A percentile compares a stretch with the other conserved stretches of the same genome.
Conservation (phyloP, 2,888 invertebrate species). For the Sylvicola cinctus region DNA sequence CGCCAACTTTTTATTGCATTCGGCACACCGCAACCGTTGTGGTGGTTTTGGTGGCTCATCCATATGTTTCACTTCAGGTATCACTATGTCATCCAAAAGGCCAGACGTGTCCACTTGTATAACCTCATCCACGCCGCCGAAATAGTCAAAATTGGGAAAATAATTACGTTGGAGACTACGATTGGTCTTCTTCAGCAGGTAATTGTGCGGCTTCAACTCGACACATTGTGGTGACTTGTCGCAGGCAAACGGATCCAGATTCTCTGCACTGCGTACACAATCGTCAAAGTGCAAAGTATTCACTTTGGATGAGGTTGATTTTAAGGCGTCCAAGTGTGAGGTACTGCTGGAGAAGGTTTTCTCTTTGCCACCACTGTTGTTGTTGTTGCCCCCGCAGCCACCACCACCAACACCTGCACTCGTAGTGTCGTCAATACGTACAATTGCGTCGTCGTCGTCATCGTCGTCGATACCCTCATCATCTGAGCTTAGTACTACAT, state of each 20-base stretch:
- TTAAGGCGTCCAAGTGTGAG: background rate
- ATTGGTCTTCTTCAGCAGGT: too few relatives aligned
- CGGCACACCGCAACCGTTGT: conserved; percentile 9
- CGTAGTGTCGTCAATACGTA: background rate
- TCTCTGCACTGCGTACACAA: conserved; percentile 11
- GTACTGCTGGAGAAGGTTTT: background rate
- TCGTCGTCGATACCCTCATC: background rate
- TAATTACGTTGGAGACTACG: too few relatives aligned
- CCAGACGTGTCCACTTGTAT: too few relatives aligned
- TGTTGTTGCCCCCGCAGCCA: too few relatives aligned
- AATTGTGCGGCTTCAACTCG: too few relatives aligned
- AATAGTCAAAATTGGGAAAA: too few relatives aligned
- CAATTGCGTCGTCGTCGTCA: background rate
- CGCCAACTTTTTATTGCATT: conserved; percentile 11
- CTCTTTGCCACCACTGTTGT: conserved; percentile 2
- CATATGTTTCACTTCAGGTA: too few relatives aligned
- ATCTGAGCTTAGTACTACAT: background rate
- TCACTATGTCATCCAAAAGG: too few relatives aligned
- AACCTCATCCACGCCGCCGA: too few relatives aligned
- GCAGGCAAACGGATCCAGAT: conserved; percentile 7
- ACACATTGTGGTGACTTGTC: too few relatives aligned
- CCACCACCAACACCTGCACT: background rate
- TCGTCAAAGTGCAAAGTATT: conserved; percentile 5
- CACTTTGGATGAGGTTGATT: background rate
- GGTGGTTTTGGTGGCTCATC: conserved; percentile 5